These are phyloP conservation scores for Ceryle rudis DNA, from an alignment of 2,797 vertebrate species.

Conservation along the genomic window DNA sequence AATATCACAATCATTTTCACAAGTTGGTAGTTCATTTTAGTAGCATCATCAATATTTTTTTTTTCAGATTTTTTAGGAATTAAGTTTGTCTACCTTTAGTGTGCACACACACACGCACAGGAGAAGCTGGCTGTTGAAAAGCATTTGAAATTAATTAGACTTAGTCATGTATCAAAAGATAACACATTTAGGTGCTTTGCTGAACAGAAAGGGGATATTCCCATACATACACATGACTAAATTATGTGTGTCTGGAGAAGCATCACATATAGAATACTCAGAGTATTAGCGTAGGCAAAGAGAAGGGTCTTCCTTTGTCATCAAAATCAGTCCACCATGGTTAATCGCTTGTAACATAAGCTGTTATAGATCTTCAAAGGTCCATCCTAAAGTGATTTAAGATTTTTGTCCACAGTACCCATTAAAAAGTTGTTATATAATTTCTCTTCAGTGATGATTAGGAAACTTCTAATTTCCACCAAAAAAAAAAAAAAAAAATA, in stretches of 20 bases:
- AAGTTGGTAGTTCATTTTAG: background rate
- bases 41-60: background rate
- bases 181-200: background rate
- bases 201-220: background rate
- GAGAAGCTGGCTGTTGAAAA: background rate
- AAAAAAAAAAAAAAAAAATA: too few species aligned
- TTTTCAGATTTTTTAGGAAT: background rate
- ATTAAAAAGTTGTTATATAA: background rate
- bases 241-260: background rate
- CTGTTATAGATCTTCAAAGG: background rate
- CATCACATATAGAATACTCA: background rate
- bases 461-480: background rate
- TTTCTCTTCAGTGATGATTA: background rate
- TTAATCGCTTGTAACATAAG: background rate
- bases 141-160: background rate
- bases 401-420: background rate
- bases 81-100: background rate
- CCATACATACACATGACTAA: background rate
- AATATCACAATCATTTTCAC: background rate
- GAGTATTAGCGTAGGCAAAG: background rate
- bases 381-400: background rate
- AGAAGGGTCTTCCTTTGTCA: background rate
- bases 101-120: background rate
- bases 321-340: background rate
- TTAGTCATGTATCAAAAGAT: background rate